Base-by-base conservation (phyloP, 2,888 invertebrate species). In the Gonocerus acuteangulatus region DNA sequence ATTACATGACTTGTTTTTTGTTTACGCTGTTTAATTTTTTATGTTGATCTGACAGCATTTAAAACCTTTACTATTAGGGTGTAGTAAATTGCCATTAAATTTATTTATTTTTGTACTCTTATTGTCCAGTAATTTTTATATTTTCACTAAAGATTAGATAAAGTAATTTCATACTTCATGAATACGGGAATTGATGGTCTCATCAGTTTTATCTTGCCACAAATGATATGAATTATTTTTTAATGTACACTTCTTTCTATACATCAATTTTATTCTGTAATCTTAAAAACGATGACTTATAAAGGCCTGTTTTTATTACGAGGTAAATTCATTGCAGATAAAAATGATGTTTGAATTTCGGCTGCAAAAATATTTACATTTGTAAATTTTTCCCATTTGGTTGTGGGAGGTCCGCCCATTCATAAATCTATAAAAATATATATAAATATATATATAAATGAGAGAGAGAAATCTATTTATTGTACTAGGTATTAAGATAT, bases 391-490 rank as follows among this genome's bases (percentile, higher is more conserved):
- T 48, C 59, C 57, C 49, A 62, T 64, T 64, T 64, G 64, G 62
- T 64, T 64, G 62, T 64, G 64, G 64, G 62, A 64, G 59, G 48
- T 64, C 64, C 64, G 62, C 62, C 64, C 64, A 64, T 52, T 62
- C 60, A 42, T 44, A 61, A 36, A 16, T 52, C 49, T 52, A 62
- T 60, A 45, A 45, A 57, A 39, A 51, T 22, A 62, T 39, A 44
- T 42, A 62, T 36, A 54, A 23, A 63, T 48, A 48, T 60, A 63
- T 34, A 54, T 34, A 60, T 47, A 63, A 42, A 56, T 34, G 36
- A 54, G 34, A 62, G 62, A 64, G 64, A 64, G 64, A 54, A 51
- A 63, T 64, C 61, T 64, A 64, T 64, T 64, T 64, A 64, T 64
- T 64, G 64, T 64, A 64, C 61, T 64, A 64, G 64, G 44, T 13